A percentile compares a stretch with the other conserved stretches of the same genome.
phyloP scores from a whole-genome alignment of 2,888 invertebrate genomes.

The Tubulanus polymorphus region DNA sequence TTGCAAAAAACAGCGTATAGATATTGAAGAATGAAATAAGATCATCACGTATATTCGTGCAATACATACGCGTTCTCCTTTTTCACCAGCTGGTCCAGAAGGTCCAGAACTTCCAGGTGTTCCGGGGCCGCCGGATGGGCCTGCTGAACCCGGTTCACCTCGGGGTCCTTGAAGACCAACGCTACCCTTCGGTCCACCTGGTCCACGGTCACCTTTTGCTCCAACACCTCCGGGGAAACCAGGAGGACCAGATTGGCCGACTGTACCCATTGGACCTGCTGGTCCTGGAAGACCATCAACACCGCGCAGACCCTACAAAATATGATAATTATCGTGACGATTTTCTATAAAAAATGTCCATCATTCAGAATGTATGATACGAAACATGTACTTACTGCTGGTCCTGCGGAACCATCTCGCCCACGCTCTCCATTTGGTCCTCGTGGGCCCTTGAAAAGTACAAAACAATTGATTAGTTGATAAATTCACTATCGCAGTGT shows the following conservation, averaged over 20 bases:
- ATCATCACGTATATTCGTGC: background rate
- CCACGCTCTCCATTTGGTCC: constrained; percentile 28
- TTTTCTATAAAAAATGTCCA: too few relatives aligned
- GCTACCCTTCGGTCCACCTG: constrained; percentile 21
- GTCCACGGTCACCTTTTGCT: constrained; percentile 25
- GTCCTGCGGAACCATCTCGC: constrained; percentile 28
- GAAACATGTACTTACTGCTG: constrained; percentile 26
- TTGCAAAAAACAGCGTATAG: background rate
- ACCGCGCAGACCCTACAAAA: constrained; percentile 29
- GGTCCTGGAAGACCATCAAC: constrained; percentile 64
- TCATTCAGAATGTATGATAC: too few relatives aligned
- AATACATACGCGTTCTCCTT: constrained; percentile 20
- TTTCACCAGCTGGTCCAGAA: constrained; percentile 35
- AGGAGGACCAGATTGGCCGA: constrained; percentile 56
- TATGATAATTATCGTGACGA: background rate
- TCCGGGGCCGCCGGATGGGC: constrained; percentile 28
- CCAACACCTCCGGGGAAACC: constrained; percentile 39
- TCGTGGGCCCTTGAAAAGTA: constrained; percentile 24
- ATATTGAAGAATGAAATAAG: background rate
- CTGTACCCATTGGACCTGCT: constrained; percentile 66
- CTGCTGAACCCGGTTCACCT: constrained; percentile 27
- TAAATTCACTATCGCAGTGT: too few relatives aligned
- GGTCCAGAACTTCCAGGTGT: constrained; percentile 30
- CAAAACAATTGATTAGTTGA: background rate
- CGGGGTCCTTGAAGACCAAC: constrained; percentile 34